These are phyloP conservation scores for Ceratosolen fusciceps DNA, from an alignment of 1,140 invertebrate genomes.

Conservation along the genomic window DNA sequence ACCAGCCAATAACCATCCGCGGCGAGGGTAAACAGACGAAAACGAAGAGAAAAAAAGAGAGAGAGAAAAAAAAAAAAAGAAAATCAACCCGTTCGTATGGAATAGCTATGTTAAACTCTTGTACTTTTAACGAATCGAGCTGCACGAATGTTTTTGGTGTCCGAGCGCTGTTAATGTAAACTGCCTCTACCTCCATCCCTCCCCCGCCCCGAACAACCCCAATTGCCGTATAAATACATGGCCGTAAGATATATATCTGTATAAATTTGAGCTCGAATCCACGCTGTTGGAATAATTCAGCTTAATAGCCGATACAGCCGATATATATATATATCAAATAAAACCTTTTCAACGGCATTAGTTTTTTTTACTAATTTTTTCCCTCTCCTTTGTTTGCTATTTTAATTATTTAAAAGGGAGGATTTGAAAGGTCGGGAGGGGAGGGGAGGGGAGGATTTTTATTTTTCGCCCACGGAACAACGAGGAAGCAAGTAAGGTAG, in stretches of 20 bases:
- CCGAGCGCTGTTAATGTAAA: background rate
- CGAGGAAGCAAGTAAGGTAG: too few species aligned
- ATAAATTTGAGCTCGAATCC: conserved; percentile 7
- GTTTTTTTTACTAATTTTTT: background rate
- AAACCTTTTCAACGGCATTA: background rate
- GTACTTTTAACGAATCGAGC: conserved; percentile 8
- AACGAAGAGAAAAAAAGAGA: too few species aligned
- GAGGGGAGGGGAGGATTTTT: too few species aligned
- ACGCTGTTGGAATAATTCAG: background rate
- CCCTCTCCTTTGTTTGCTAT: too few species aligned
- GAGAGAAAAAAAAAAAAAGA: too few species aligned
- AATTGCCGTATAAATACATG: conserved; percentile 11
- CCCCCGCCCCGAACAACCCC: background rate
- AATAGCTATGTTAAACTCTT: background rate
- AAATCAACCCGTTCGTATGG: background rate
- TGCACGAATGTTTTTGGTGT: conserved; percentile 1
- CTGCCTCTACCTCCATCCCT: too few species aligned
- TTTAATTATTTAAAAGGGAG: too few species aligned
- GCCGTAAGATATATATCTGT: background rate
- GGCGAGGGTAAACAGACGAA: too few species aligned
- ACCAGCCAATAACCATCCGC: too few species aligned
- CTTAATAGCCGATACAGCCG: background rate
- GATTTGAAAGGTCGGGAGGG: too few species aligned
- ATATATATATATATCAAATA: conserved; percentile 3
- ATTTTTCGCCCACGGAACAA: too few species aligned